These are phyloP conservation scores for Phortica variegata DNA, from an alignment of 1,140 invertebrate species.

Conservation along the genomic window DNA sequence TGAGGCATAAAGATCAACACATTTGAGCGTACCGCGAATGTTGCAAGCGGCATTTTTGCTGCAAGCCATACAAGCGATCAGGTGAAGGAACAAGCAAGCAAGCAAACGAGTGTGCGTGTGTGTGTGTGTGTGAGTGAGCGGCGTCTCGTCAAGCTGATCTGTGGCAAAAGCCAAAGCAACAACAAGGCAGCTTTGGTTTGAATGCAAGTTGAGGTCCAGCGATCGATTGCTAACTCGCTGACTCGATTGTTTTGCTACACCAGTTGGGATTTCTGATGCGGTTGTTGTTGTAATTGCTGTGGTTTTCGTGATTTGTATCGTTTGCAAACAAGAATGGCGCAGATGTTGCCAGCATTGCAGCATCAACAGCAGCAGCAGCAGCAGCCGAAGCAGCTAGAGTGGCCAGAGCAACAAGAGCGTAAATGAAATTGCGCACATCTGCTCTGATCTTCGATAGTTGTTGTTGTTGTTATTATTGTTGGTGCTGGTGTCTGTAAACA, in stretches of 20 bases:
- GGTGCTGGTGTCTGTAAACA: no score
- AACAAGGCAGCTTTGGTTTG: no score
- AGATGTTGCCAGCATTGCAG: constrained; percentile 10
- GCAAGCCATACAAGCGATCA: constrained; percentile 45
- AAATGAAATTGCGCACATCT: constrained; percentile 1
- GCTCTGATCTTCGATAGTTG: no score
- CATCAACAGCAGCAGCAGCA: constrained; percentile 3
- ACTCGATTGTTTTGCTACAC: no score
- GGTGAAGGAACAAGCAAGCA: constrained; percentile 22
- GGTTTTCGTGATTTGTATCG: constrained; percentile 36
- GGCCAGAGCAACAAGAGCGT: background rate
- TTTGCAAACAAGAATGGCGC: constrained; percentile 18
- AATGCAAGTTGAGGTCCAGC: constrained; percentile 5
- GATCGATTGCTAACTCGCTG: constrained; percentile 2
- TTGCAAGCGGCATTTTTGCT: constrained; percentile 39
- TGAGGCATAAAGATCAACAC: background rate
- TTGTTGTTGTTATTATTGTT: no score
- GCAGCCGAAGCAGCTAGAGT: constrained; percentile 1
- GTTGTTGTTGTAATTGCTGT: constrained; percentile 24
- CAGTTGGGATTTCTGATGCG: no score
- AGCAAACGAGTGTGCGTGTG: background rate
- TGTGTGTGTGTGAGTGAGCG: constrained; percentile 21
- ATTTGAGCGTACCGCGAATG: background rate
- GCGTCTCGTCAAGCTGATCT: constrained; percentile 49
- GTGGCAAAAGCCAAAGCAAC: constrained; percentile 35